Percentiles rank a stretch among this genome's conserved stretches.
Evolutionary conservation across 2,888 invertebrate species (phyloP).

Genomic region (Pammene fasciana): DNA sequence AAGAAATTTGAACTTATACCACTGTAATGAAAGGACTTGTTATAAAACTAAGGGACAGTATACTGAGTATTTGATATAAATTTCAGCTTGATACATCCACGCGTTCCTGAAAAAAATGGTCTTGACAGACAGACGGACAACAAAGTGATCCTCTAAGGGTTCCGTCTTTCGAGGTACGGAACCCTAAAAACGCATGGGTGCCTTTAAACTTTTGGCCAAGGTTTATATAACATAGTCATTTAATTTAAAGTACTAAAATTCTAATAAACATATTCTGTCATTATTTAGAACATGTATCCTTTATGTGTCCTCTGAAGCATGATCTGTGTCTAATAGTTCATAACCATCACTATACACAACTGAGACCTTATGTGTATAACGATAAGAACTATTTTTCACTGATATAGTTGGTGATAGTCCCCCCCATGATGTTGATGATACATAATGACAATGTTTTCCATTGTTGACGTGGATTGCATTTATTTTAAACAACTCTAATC

Average conservation of each 20-base stretch:
- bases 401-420: background rate
- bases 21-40: no score
- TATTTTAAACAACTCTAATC: conserved; percentile 7
- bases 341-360: background rate
- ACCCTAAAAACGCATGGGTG: no score
- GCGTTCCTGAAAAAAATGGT: no score
- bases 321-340: conserved; percentile 27
- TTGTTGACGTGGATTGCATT: conserved; percentile 8
- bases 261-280: background rate
- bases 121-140: no score
- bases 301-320: conserved; percentile 31
- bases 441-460: conserved; percentile 19
- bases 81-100: no score
- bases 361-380: background rate
- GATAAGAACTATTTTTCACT: conserved; percentile 11
- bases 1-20: no score
- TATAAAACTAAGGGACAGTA: no score
- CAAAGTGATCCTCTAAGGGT: no score
- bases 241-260: background rate
- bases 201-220: no score
- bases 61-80: no score
- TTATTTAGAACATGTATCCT: conserved; percentile 10
- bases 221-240: no score
- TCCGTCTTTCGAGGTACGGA: no score
- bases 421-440: conserved; percentile 19